Percentiles rank a stretch among this genome's conserved stretches.
Evolutionary conservation across 2,888 invertebrate genomes (phyloP).

Genomic region (Drosophila emarginata): DNA sequence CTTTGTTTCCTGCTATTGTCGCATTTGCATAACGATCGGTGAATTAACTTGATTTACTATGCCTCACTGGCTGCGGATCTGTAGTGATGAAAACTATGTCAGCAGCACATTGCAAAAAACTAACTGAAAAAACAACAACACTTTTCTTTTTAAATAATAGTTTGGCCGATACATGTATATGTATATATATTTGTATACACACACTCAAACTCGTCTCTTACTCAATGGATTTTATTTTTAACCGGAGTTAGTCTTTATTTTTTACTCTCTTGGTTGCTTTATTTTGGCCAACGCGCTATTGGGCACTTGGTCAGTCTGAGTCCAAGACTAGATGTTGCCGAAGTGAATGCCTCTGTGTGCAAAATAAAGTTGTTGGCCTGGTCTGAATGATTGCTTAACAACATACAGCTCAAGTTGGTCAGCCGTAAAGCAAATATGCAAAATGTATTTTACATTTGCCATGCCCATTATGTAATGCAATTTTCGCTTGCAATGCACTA

Average conservation of each 20-base stretch:
- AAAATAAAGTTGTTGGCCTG: slow-evolving; percentile 33
- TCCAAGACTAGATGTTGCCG: not conserved
- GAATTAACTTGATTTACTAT: slow-evolving; percentile 31
- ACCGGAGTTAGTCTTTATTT: not conserved
- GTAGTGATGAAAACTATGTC: slow-evolving; percentile 53
- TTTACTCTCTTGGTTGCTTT: slow-evolving; percentile 4
- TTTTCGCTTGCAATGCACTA: slow-evolving; percentile 28
- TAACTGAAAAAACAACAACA: slow-evolving; percentile 41
- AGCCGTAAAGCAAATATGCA: slow-evolving; percentile 54
- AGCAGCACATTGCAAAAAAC: slow-evolving; percentile 57
- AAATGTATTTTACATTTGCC: slow-evolving; percentile 37
- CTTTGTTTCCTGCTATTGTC: slow-evolving; percentile 41
- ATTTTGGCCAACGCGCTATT: slow-evolving; percentile 41
- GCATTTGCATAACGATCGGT: slow-evolving; percentile 40
- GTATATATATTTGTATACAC: not conserved
- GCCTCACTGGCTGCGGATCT: slow-evolving; percentile 38
- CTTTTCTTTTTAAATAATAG: slow-evolving; percentile 57
- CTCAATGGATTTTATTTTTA: slow-evolving; percentile 36
- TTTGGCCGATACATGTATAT: slow-evolving; percentile 22
- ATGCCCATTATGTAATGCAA: slow-evolving; percentile 52
- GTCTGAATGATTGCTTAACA: slow-evolving; percentile 55
- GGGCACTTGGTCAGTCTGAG: slow-evolving; percentile 42
- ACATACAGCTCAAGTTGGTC: slow-evolving; percentile 45
- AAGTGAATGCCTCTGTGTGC: slow-evolving; percentile 49
- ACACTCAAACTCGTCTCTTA: slow-evolving; percentile 44